Base-by-base conservation (phyloP, 2,113 vertebrate genomes). In the Psilopsiagon aymara region DNA sequence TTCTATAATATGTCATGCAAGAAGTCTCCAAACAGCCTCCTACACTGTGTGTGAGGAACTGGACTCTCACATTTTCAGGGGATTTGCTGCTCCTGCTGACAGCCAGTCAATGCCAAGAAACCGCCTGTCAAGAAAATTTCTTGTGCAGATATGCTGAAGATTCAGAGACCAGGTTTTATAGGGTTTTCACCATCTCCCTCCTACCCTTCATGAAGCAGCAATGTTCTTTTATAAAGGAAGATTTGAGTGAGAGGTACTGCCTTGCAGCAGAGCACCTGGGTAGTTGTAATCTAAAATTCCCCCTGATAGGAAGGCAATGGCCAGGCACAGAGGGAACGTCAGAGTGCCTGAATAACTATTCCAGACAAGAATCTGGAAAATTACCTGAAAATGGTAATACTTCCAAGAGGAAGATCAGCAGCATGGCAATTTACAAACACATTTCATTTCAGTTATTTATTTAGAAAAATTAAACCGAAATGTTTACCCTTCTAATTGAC, bases 401-500 rank as follows among this genome's bases (percentile, higher is more conserved):
- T 84, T 92, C 60, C 73, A 63, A 59, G 49, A 86, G 80, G 82
- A 91, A 81, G 64, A 93, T 86, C 85, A 91, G 80, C 86, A 95
- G 80, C 80, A 76, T 31, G 78, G 75, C 46, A 75, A 93, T 95
- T 94, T 93, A 85, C 44, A 76, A 91, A 94, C 69, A 46, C 62
- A 87, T 95, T 96, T 85, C 53, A 79, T 91, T 96, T 87, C 69
- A 86, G 73, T 62, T 95, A 94, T 84, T 95, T 95, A 81, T 88
- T 95, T 88, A 70, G 66, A 69, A 94, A 97, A 94, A 90, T 46
- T 91, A 67, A 86, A 92, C 60, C 25, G 64, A 95, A 95, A 94
- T 89, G 83, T 87, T 96, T 87, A 89, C 57, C 51, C 82, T 94
- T 81, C 77, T 94, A 95, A 94, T 94, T 96, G 95, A 97, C 92